Conservation (phyloP, 2,888 invertebrate species). For the Anthophora plumipes region DNA sequence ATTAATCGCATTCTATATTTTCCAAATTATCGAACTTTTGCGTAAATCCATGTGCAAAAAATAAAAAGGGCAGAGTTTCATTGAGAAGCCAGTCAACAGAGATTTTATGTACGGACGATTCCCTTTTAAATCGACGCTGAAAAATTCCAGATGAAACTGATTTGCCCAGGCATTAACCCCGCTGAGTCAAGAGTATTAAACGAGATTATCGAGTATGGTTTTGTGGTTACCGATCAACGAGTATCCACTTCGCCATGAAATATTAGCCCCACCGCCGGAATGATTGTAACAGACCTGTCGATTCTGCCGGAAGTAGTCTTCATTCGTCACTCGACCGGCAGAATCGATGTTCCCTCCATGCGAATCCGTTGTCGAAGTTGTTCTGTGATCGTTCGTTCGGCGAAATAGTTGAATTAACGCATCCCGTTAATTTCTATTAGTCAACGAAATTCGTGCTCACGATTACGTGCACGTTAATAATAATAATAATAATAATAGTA, state of each 20-base stretch:
- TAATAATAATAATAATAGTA: too few species aligned
- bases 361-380: conserved; percentile 24
- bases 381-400: conserved; percentile 36
- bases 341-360: conserved; percentile 41
- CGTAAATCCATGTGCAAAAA: too few species aligned
- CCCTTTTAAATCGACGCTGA: background rate
- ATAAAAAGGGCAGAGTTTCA: too few species aligned
- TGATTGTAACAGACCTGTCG: conserved; percentile 50
- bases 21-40: too few species aligned
- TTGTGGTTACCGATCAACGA: conserved; percentile 32
- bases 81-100: too few species aligned
- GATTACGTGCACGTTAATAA: conserved; percentile 19
- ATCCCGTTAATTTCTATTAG: conserved; percentile 19
- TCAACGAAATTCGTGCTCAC: background rate
- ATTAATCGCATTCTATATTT: too few species aligned
- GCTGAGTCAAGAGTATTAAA: conserved; percentile 27
- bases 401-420: conserved; percentile 30
- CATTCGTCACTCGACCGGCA: conserved; percentile 42
- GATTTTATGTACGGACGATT: background rate
- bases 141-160: background rate
- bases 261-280: conserved; percentile 44
- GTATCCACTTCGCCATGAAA: conserved; percentile 49
- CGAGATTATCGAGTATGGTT: conserved; percentile 36
- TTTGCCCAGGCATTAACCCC: conserved; percentile 18
- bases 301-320: conserved; percentile 59